Evolutionary conservation across 2,888 invertebrate genomes (phyloP), one percentile per base, ranked within the genome.

Genomic region (Mythimna albipuncta): DNA sequence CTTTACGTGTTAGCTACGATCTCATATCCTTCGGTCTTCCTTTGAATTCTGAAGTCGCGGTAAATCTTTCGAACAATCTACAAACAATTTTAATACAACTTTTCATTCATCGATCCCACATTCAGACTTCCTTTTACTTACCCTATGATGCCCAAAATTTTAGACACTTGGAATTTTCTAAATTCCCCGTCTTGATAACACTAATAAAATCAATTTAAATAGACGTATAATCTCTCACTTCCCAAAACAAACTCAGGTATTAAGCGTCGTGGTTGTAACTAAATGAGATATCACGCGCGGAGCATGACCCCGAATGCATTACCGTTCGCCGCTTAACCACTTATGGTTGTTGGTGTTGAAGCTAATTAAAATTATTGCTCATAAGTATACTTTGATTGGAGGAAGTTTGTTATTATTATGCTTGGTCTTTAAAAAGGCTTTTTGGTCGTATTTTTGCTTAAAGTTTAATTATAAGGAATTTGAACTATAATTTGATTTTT

Each of bases 281-380:
- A 82, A 81, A 71, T 82, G 83, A 75, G 75, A 66, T 69, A 69
- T 72, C 83, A 81, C 78, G 69, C 64, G 61, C 66, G 59, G 65
- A 19, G 79, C 81, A 74, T 81, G 81, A 65, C 79, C 64, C 7
- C 59, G 81, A 81, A 81, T 81, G 75, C 83, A 81, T 81, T 81
- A 81, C 62, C 47, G 59, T n/a, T 19, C 44, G 13, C 35, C 35
- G 61, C 41, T 65, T 52, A 66, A 61, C 66, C 44, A 47, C 52
- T 72, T 41, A 69, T n/a, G 21, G 11, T 69, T 69, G 64, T 81
- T 77, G 35, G 59, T 64, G 62, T 77, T 66, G 16, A 47, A 54
- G 19, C 64, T 82, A 72, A 82, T 80, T 82, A 82, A 77, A 82
- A 72, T 72, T 69, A 80, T 66, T 69, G 68, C 57, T 58, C n/a